Evolutionary conservation across 2,113 vertebrate genomes (phyloP).

Genomic region (Melanerpes formicivorus): DNA sequence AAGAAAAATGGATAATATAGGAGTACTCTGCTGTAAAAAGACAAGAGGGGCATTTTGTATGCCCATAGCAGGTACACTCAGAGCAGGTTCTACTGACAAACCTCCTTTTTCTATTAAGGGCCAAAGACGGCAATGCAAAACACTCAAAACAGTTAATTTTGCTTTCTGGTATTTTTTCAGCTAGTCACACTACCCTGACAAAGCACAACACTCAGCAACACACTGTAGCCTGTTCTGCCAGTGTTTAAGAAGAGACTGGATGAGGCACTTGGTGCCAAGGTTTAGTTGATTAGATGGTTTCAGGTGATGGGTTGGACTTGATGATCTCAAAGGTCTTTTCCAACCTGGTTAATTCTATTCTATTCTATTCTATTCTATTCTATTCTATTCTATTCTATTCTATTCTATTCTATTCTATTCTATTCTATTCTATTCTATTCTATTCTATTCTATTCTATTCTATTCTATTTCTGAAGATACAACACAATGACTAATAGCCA

Average conservation of each 20-base stretch:
- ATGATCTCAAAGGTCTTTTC: too few relatives aligned
- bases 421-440: not conserved
- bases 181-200: not conserved
- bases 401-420: too few relatives aligned
- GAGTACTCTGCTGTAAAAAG: not conserved
- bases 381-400: not conserved
- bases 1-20: not conserved
- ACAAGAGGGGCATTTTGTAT: not conserved
- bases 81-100: not conserved
- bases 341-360: too few relatives aligned
- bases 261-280: too few relatives aligned
- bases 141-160: not conserved
- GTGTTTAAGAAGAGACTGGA: too few relatives aligned
- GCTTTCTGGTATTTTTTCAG: not conserved
- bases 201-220: not conserved
- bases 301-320: too few relatives aligned
- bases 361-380: too few relatives aligned
- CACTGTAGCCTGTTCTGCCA: not conserved
- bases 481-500: not conserved
- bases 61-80: not conserved
- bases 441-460: too few relatives aligned
- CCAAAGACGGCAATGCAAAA: not conserved
- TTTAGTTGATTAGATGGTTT: too few relatives aligned
- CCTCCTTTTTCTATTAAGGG: not conserved
- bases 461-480: not conserved